A percentile compares a stretch with the other conserved stretches of the same genome.
These are phyloP conservation scores for Trematocara macrostoma DNA, from an alignment of 2,113 vertebrate species.

Conservation along the genomic window DNA sequence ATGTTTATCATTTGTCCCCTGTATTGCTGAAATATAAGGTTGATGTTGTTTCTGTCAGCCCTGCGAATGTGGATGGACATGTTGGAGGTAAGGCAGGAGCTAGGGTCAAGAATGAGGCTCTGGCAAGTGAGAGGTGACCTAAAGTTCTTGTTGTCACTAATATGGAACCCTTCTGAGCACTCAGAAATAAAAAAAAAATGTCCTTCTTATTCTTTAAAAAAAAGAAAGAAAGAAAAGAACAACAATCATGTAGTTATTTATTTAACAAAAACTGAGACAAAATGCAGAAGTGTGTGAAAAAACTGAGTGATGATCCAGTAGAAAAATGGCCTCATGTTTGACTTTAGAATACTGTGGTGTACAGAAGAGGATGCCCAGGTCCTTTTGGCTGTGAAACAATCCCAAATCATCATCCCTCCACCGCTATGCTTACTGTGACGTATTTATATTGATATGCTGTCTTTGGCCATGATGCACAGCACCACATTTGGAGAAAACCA, in stretches of 20 bases:
- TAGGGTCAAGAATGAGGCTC: constrained; percentile 22
- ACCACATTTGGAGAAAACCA: not conserved
- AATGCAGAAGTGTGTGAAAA: not conserved
- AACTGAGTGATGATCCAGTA: not conserved
- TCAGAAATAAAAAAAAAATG: not conserved
- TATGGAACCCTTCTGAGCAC: not conserved
- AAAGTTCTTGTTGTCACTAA: not conserved
- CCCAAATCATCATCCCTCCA: not conserved
- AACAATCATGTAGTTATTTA: not conserved
- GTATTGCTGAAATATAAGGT: constrained; percentile 35
- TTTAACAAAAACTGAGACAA: not conserved
- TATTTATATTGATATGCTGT: not conserved
- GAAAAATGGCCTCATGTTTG: not conserved
- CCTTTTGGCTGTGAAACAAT: not conserved
- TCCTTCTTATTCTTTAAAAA: not conserved
- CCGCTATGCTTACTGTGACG: not conserved
- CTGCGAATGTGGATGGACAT: not conserved
- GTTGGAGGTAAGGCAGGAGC: constrained; percentile 2
- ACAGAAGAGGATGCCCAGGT: not conserved
- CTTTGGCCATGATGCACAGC: not conserved
- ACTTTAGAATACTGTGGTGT: not conserved
- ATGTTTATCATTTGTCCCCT: constrained; percentile 51
- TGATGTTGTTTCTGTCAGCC: constrained; percentile 36
- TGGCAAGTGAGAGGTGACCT: constrained; percentile 9
- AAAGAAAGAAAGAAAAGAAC: not conserved